Evolutionary conservation across 2,113 vertebrate species (phyloP).

Genomic region (Gymnocephalus cernua): DNA sequence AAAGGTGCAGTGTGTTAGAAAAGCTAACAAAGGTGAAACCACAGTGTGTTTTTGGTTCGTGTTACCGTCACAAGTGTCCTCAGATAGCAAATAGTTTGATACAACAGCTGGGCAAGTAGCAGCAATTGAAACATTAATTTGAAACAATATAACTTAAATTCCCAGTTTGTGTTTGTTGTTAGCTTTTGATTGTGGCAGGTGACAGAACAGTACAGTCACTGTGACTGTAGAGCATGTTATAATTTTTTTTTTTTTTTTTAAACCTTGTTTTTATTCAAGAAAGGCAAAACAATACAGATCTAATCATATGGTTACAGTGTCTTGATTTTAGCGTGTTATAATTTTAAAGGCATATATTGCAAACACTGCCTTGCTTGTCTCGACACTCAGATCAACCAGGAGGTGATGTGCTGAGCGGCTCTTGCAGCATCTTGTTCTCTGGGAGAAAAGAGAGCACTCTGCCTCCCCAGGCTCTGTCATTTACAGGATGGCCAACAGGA

Average conservation of each 20-base stretch:
- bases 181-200: background rate
- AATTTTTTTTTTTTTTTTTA: too few species aligned
- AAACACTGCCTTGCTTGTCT: background rate
- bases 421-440: conserved; percentile 27
- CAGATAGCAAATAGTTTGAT: conserved; percentile 11
- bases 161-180: background rate
- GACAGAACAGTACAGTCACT: background rate
- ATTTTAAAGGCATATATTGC: background rate
- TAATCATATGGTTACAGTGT: too few species aligned
- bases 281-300: too few species aligned
- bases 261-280: too few species aligned
- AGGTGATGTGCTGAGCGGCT: conserved; percentile 12
- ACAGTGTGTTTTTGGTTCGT: background rate
- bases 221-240: background rate
- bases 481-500: conserved; percentile 79
- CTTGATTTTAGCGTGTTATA: background rate
- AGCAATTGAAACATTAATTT: background rate
- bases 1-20: conserved; percentile 25
- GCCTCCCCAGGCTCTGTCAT: conserved; percentile 72
- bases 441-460: conserved; percentile 25
- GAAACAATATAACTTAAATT: too few species aligned
- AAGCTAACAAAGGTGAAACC: conserved; percentile 31
- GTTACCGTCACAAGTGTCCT: background rate
- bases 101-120: background rate
- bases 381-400: conserved; percentile 11